phyloP scores from a whole-genome alignment of 1,140 invertebrate species.

The Drosophila rufa region DNA sequence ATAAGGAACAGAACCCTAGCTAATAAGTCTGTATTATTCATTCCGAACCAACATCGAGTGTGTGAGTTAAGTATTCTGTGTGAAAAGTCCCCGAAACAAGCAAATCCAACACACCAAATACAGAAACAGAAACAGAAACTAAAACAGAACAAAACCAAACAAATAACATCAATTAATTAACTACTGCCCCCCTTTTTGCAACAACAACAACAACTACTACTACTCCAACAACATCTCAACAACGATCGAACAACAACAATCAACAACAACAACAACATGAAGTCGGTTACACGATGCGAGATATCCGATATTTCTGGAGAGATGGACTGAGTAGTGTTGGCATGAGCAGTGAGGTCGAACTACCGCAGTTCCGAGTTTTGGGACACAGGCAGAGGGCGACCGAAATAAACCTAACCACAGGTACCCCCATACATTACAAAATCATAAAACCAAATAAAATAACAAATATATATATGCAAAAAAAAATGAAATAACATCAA shows the following conservation, averaged over 20 bases:
- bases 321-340: constrained; percentile 94
- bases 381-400: constrained; percentile 96
- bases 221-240: constrained; percentile 34
- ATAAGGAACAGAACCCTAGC: constrained; percentile 7
- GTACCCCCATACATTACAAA: constrained; percentile 88
- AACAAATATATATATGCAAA: constrained; percentile 39
- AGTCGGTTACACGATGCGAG: constrained; percentile 99
- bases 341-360: constrained; percentile 95
- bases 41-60: constrained; percentile 36
- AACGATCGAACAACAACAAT: constrained; percentile 46
- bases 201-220: constrained; percentile 51
- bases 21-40: constrained; percentile 33
- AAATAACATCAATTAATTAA: constrained; percentile 78
- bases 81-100: constrained; percentile 34
- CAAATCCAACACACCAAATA: constrained; percentile 36
- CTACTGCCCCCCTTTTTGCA: constrained; percentile 78
- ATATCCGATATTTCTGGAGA: constrained; percentile 98
- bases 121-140: not conserved
- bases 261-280: constrained; percentile 65
- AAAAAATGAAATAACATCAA: constrained; percentile 54
- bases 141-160: constrained; percentile 47
- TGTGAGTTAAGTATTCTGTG: constrained; percentile 38
- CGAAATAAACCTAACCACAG: constrained; percentile 97
- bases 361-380: constrained; percentile 97
- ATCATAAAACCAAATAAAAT: constrained; percentile 60